phyloP scores from a whole-genome alignment of 2,113 vertebrate species.

The Lepus timidus region DNA sequence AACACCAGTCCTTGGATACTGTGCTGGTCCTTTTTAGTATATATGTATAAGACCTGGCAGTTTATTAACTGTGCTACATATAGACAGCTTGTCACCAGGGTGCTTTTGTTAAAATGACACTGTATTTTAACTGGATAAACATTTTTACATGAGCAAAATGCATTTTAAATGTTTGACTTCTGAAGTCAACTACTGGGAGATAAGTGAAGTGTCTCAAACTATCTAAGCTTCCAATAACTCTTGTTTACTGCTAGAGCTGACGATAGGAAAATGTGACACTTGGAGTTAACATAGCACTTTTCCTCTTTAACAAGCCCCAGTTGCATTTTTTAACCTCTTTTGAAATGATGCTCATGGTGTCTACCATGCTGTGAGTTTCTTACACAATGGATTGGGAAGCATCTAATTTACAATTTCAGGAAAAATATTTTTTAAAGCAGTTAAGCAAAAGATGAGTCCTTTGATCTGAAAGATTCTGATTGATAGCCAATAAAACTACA shows the following conservation, averaged over 20 bases:
- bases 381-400: background rate
- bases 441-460: constrained; percentile 62
- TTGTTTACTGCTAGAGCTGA: constrained; percentile 63
- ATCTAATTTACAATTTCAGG: constrained; percentile 7
- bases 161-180: constrained; percentile 72
- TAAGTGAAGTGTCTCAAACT: constrained; percentile 63
- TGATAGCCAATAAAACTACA: constrained; percentile 50
- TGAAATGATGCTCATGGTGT: constrained; percentile 52
- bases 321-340: constrained; percentile 60
- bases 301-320: constrained; percentile 48
- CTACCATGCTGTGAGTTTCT: constrained; percentile 56
- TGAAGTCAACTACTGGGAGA: constrained; percentile 69
- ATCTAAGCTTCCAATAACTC: constrained; percentile 56
- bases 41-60: constrained; percentile 64
- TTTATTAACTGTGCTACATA: constrained; percentile 71
- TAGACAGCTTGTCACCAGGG: constrained; percentile 53
- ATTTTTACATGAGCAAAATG: constrained; percentile 71
- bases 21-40: constrained; percentile 68
- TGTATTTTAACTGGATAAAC: constrained; percentile 74
- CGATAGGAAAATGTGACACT: constrained; percentile 51
- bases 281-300: background rate
- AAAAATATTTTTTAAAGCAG: constrained; percentile 44
- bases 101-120: constrained; percentile 54
- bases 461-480: constrained; percentile 62
- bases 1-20: constrained; percentile 68